These are phyloP conservation scores for Baccha elongata DNA, from an alignment of 2,888 invertebrate genomes.

Conservation along the genomic window DNA sequence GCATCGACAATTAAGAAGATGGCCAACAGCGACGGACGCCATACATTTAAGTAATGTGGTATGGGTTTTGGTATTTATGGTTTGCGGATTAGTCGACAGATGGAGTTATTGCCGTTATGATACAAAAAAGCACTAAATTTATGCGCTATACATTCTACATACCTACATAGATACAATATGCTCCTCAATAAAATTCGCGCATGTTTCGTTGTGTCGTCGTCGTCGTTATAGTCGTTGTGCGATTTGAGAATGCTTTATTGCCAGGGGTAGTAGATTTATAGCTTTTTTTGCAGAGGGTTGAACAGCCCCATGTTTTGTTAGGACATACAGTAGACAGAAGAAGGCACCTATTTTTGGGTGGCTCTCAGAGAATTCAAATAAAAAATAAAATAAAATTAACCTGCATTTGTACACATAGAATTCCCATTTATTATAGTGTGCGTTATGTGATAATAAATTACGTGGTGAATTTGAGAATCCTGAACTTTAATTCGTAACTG, in stretches of 20 bases:
- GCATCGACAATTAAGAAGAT: background rate
- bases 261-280: constrained; percentile 69
- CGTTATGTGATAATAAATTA: constrained; percentile 53
- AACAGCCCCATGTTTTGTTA: constrained; percentile 55
- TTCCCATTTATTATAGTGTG: constrained; percentile 31
- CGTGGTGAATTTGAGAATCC: constrained; percentile 61
- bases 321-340: too few species aligned
- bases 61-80: constrained; percentile 57
- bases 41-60: constrained; percentile 41
- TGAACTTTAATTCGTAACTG: constrained; percentile 58
- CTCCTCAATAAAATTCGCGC: constrained; percentile 72
- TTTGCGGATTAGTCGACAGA: constrained; percentile 70
- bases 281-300: constrained; percentile 55
- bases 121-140: constrained; percentile 42
- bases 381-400: constrained; percentile 36
- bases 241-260: constrained; percentile 71
- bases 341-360: constrained; percentile 23
- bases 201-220: constrained; percentile 65
- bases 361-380: constrained; percentile 15
- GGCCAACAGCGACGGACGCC: background rate
- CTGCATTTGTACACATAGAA: constrained; percentile 10
- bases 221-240: constrained; percentile 51
- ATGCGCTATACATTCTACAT: too few species aligned
- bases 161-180: constrained; percentile 31
- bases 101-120: constrained; percentile 62